Percentiles rank a stretch among this genome's conserved stretches.
Evolutionary conservation across 2,797 vertebrate genomes (phyloP).

Genomic region (Potorous gilbertii): DNA sequence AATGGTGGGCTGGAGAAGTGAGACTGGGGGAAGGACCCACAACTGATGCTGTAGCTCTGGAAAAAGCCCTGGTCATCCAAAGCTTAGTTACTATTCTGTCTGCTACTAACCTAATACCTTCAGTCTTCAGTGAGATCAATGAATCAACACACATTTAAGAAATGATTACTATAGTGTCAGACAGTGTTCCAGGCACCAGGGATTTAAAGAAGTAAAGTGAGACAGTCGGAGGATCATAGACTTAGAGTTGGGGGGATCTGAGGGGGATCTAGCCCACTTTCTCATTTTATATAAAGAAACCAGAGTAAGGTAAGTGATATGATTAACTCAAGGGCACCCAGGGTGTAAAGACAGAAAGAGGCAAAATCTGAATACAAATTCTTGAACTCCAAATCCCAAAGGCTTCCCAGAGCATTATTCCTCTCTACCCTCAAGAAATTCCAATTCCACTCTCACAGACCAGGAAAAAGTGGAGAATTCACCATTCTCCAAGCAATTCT

Average conservation of each 20-base stretch:
- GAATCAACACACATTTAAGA: not conserved
- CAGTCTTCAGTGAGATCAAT: not conserved
- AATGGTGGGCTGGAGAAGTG: not conserved
- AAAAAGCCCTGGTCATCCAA: not conserved
- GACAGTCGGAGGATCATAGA: not conserved
- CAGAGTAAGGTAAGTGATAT: not conserved
- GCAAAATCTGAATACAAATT: not conserved
- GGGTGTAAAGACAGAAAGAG: not conserved
- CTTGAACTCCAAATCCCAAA: not conserved
- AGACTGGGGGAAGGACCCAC: not conserved
- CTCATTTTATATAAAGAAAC: not conserved
- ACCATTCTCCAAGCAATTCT: not conserved
- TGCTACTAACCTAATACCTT: not conserved
- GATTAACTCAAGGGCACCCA: not conserved
- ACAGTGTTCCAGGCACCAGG: not conserved
- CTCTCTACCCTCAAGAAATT: not conserved
- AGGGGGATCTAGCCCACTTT: not conserved
- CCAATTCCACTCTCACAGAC: not conserved
- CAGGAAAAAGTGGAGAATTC: not conserved
- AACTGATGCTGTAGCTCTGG: not conserved
- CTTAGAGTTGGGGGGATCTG: not conserved
- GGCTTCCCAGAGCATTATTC: not conserved
- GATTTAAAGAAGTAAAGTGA: not conserved
- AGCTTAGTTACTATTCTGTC: not conserved
- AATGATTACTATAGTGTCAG: not conserved